A percentile compares a stretch with the other conserved stretches of the same genome.
These are phyloP conservation scores for Probosciger aterrimus DNA, from an alignment of 2,113 vertebrate genomes.

Conservation along the genomic window DNA sequence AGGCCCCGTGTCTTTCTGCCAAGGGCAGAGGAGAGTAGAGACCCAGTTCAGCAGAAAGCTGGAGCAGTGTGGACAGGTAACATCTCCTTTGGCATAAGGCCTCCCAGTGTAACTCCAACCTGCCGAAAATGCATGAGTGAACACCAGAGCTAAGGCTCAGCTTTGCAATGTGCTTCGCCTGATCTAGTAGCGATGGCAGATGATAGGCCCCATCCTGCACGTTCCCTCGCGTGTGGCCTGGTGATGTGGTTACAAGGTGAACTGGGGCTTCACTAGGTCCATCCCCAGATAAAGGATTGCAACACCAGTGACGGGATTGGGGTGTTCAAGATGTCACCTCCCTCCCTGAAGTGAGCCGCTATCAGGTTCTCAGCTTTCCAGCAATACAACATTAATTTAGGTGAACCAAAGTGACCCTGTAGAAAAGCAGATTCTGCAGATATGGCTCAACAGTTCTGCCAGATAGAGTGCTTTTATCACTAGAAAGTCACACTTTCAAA, in stretches of 20 bases:
- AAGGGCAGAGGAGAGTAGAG: neutral
- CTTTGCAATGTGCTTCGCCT: rapidly evolving
- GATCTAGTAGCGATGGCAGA: neutral
- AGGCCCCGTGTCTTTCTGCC: neutral
- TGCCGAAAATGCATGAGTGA: neutral
- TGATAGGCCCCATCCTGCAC: rapidly evolving
- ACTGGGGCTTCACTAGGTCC: neutral
- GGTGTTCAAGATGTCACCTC: neutral
- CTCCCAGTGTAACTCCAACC: neutral
- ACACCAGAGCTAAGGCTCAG: neutral
- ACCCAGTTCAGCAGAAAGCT: neutral
- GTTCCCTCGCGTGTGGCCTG: rapidly evolving
- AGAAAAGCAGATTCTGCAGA: neutral
- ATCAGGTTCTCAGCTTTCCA: neutral
- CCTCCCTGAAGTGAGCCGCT: rapidly evolving
- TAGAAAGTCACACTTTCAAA: slow-evolving; percentile 44
- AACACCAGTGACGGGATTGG: rapidly evolving
- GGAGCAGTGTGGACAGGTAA: neutral
- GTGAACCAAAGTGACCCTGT: slow-evolving; percentile 13
- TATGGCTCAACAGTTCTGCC: neutral
- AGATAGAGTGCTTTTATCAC: slow-evolving; percentile 25
- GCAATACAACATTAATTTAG: neutral
- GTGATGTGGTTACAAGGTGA: neutral
- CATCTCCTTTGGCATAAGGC: neutral
- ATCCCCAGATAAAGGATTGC: rapidly evolving